Conservation (phyloP, 2,888 invertebrate species). For the Metellina segmentata region DNA sequence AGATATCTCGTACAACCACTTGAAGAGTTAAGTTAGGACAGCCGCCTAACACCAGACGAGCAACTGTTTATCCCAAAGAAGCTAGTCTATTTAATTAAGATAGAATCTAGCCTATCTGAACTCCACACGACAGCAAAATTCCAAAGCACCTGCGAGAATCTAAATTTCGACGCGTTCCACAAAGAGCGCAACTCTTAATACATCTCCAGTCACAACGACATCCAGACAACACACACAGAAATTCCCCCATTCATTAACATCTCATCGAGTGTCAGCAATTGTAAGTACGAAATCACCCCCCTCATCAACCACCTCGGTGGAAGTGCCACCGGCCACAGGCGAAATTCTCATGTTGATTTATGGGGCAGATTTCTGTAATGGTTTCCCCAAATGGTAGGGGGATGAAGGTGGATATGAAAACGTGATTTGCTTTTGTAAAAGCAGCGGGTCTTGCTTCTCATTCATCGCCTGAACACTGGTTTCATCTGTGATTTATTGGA, state of each 20-base stretch:
- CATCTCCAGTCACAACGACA: no score
- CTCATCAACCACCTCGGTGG: conserved; percentile 19
- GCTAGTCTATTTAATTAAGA: no score
- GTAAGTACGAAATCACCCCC: neutral
- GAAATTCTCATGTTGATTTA: conserved; percentile 51
- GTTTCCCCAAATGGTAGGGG: neutral
- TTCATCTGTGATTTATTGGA: conserved; percentile 6
- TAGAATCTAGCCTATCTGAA: no score
- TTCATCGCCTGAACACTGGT: neutral
- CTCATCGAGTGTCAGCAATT: neutral
- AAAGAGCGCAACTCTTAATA: no score
- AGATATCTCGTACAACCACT: no score
- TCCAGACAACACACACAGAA: no score
- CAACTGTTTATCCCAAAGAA: no score
- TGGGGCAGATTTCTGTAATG: conserved; percentile 39
- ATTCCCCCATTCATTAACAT: neutral
- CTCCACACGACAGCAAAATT: no score
- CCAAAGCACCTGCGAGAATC: no score
- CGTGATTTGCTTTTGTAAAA: conserved; percentile 52
- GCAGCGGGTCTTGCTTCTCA: neutral
- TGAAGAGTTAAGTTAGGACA: no score
- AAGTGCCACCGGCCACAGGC: conserved; percentile 20
- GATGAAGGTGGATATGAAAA: conserved; percentile 8
- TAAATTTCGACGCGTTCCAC: no score
- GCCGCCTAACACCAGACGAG: no score